Evolutionary conservation across 2,888 invertebrate species (phyloP).

Genomic region (Andrena hattorfiana): DNA sequence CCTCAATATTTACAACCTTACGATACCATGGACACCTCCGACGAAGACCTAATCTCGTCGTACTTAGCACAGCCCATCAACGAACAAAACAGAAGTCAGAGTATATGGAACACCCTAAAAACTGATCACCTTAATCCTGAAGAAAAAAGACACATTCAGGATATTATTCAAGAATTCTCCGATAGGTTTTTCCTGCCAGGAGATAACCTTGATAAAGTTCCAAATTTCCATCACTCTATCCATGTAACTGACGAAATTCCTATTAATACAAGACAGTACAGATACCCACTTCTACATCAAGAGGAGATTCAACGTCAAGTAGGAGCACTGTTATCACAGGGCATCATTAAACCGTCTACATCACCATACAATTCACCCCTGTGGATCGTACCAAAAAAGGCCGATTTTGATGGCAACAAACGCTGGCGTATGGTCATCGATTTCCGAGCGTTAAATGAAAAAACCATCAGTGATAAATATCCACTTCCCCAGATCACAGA

Average conservation of each 20-base stretch:
- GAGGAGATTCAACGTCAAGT: neutral
- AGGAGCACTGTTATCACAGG: neutral
- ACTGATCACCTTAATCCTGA: neutral
- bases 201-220: neutral
- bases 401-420: neutral
- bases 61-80: neutral
- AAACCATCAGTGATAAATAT: neutral
- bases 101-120: neutral
- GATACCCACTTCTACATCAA: neutral
- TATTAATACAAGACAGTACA: neutral
- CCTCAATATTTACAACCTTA: constrained; percentile 18
- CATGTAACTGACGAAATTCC: neutral
- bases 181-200: constrained; percentile 12
- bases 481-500: neutral
- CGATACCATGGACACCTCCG: neutral
- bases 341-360: neutral
- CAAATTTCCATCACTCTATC: neutral
- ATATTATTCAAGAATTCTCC: neutral
- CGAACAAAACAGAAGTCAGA: neutral
- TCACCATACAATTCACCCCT: neutral
- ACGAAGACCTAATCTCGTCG: neutral
- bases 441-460: neutral
- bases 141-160: neutral
- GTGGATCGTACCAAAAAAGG: neutral
- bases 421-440: neutral